A percentile compares a stretch with the other conserved stretches of the same genome.
Conservation (phyloP, 1,140 invertebrate species). For the Achroia grisella region DNA sequence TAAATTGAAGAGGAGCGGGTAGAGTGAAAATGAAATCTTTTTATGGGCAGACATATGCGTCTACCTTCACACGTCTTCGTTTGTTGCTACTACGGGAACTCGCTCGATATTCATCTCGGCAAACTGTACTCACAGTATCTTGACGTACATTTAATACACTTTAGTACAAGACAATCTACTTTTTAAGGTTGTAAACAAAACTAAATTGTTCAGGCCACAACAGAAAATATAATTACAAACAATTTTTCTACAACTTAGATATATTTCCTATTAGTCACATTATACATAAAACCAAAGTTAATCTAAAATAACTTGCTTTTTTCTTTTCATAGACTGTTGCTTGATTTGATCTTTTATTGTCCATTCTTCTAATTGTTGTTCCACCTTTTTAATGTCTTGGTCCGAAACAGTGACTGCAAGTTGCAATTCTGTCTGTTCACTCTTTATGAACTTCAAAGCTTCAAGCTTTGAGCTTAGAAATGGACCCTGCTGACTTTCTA, state of each 20-base stretch:
- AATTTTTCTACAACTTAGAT: background rate
- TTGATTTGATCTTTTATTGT: constrained; percentile 47
- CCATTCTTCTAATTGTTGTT: constrained; percentile 70
- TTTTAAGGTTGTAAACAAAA: no score
- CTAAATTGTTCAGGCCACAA: no score
- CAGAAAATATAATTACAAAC: background rate
- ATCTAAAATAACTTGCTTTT: constrained; percentile 34
- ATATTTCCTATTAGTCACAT: background rate
- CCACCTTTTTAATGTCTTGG: constrained; percentile 77
- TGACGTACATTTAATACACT: no score
- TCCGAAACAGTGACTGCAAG: constrained; percentile 77
- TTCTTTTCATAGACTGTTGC: constrained; percentile 53
- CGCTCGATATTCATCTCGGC: no score
- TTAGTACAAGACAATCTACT: no score
- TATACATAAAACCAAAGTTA: constrained; percentile 7
- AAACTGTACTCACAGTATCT: no score
- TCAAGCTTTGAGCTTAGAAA: constrained; percentile 79
- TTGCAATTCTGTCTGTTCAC: constrained; percentile 80
- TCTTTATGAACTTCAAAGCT: constrained; percentile 79
- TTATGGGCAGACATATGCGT: no score
- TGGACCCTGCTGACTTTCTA: constrained; percentile 79
- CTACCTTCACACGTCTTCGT: no score
- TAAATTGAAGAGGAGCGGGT: no score
- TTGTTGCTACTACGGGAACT: no score
- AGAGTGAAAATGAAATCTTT: no score